These are phyloP conservation scores for Drosophila meridiana DNA, from an alignment of 2,888 invertebrate genomes.

Conservation along the genomic window DNA sequence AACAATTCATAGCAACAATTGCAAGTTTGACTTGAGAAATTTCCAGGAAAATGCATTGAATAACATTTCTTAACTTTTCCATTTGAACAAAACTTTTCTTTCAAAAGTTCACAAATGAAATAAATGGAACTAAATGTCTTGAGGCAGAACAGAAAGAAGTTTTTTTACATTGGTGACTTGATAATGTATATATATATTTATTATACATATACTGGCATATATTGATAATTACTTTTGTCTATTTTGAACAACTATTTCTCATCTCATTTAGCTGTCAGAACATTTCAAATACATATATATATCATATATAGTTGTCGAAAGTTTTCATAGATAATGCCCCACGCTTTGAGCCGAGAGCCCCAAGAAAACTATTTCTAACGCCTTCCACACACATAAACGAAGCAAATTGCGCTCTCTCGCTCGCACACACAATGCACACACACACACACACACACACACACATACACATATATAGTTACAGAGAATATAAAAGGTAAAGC, in stretches of 20 bases:
- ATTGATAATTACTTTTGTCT: background rate
- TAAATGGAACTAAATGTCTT: background rate
- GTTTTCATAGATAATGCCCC: background rate
- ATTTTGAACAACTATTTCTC: background rate
- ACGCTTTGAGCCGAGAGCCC: background rate
- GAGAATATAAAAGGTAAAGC: slow-evolving; percentile 10
- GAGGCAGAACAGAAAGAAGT: no score
- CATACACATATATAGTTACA: slow-evolving; percentile 7
- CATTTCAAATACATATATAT: no score
- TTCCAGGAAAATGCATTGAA: background rate
- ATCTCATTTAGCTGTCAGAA: no score
- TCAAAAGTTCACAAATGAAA: background rate
- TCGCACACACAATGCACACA: slow-evolving; percentile 7
- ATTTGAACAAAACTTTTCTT: background rate
- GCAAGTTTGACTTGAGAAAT: background rate
- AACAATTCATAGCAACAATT: background rate
- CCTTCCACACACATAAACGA: slow-evolving; percentile 12
- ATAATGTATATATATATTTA: no score
- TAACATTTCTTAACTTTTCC: background rate
- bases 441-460: background rate
- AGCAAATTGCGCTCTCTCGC: slow-evolving; percentile 25
- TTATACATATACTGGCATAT: no score
- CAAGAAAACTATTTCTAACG: slow-evolving; percentile 5
- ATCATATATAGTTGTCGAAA: background rate
- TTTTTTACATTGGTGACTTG: no score